Conservation (phyloP, 2,888 invertebrate species). For the Teleiodes luculella region DNA sequence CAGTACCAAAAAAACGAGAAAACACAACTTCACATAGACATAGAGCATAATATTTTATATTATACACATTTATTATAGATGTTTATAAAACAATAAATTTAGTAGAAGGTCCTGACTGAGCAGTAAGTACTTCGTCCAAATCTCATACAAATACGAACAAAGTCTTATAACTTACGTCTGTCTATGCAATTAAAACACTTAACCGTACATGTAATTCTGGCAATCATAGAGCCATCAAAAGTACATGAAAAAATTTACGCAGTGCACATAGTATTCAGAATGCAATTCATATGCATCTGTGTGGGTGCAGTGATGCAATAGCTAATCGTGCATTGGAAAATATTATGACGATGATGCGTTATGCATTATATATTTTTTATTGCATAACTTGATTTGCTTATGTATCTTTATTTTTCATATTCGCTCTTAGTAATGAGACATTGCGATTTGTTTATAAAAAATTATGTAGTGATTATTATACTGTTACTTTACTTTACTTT, state of each 20-base stretch:
- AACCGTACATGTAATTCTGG: background rate
- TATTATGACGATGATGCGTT: conserved; percentile 55
- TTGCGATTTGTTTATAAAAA: too few species aligned
- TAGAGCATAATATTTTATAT: background rate
- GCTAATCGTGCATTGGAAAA: conserved; percentile 63
- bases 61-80: background rate
- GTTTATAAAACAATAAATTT: background rate
- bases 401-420: background rate
- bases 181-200: background rate
- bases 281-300: conserved; percentile 14
- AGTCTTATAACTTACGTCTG: background rate
- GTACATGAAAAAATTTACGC: background rate
- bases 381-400: conserved; percentile 41
- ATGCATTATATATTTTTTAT: conserved; percentile 50
- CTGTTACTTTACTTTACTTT: too few species aligned
- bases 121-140: too few species aligned
- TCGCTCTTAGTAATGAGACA: too few species aligned
- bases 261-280: background rate
- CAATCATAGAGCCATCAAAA: background rate
- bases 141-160: background rate
- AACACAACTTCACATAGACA: too few species aligned
- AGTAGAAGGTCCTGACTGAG: too few species aligned
- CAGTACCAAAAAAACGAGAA: too few species aligned
- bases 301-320: conserved; percentile 56
- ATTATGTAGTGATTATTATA: too few species aligned